These are phyloP conservation scores for Phaonia tiefii DNA, from an alignment of 2,888 invertebrate species.

Conservation along the genomic window DNA sequence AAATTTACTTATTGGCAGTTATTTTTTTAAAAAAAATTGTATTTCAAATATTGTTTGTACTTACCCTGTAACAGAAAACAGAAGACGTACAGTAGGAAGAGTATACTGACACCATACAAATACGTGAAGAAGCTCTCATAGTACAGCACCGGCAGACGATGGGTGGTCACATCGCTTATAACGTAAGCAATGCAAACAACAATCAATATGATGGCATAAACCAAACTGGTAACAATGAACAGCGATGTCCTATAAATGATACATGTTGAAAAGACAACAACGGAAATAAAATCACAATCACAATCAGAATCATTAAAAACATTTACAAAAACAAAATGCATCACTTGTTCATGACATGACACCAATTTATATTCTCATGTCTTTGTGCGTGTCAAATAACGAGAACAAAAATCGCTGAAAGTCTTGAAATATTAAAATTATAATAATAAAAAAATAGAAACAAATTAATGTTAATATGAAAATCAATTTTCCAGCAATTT, in stretches of 20 bases:
- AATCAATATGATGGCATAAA: slow-evolving; percentile 96
- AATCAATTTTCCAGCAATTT: not conserved
- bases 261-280: slow-evolving; percentile 37
- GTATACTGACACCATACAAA: slow-evolving; percentile 94
- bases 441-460: not conserved
- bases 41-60: slow-evolving; percentile 67
- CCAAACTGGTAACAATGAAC: slow-evolving; percentile 97
- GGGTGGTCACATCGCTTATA: slow-evolving; percentile 96
- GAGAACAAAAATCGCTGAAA: slow-evolving; percentile 15
- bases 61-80: slow-evolving; percentile 93
- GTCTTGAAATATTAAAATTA: slow-evolving; percentile 9
- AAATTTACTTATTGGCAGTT: no score
- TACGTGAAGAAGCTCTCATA: slow-evolving; percentile 98
- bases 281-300: slow-evolving; percentile 6
- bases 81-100: slow-evolving; percentile 96
- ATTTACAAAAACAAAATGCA: slow-evolving; percentile 27
- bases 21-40: no score
- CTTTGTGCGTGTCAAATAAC: not conserved
- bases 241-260: slow-evolving; percentile 88
- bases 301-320: not conserved
- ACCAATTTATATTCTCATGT: slow-evolving; percentile 17
- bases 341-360: slow-evolving; percentile 12
- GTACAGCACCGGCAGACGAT: slow-evolving; percentile 94
- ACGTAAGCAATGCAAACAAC: slow-evolving; percentile 97
- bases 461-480: not conserved